These are phyloP conservation scores for Sarcophaga peregrina DNA, from an alignment of 1,140 invertebrate species.

Conservation along the genomic window DNA sequence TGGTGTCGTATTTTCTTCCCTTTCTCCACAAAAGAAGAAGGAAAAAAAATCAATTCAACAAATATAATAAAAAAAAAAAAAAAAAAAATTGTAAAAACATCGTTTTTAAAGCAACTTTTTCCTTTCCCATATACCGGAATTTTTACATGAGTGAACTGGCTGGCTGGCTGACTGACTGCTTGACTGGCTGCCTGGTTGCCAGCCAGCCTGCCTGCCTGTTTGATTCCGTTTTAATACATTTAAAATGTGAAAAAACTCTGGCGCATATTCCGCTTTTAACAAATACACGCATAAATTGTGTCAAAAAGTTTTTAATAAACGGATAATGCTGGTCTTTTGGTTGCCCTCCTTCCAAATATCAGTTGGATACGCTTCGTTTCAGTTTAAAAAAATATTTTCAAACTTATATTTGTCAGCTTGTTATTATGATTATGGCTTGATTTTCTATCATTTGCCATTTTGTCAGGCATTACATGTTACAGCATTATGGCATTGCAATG, in stretches of 20 bases:
- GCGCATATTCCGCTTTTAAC: neutral
- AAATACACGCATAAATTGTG: constrained; percentile 22
- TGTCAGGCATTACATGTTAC: neutral
- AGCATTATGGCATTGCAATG: neutral
- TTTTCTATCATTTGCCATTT: neutral
- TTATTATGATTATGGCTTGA: neutral
- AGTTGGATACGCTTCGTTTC: neutral
- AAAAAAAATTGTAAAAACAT: neutral
- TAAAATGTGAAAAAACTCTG: no score
- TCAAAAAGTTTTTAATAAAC: constrained; percentile 26
- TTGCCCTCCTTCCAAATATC: neutral
- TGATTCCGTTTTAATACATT: no score
- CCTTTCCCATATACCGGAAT: neutral
- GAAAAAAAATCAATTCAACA: constrained; percentile 33
- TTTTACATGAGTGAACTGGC: constrained; percentile 2
- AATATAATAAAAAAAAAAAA: constrained; percentile 18
- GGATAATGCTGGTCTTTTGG: neutral
- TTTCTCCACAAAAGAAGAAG: neutral
- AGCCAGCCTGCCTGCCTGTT: no score
- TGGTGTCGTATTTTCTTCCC: neutral
- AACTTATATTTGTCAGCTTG: neutral
- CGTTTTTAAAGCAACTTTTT: neutral
- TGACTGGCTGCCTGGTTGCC: no score
- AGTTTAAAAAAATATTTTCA: neutral
- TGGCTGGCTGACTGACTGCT: no score